Conservation (phyloP, 2,888 invertebrate genomes). For the Coecobrya sp. region DNA sequence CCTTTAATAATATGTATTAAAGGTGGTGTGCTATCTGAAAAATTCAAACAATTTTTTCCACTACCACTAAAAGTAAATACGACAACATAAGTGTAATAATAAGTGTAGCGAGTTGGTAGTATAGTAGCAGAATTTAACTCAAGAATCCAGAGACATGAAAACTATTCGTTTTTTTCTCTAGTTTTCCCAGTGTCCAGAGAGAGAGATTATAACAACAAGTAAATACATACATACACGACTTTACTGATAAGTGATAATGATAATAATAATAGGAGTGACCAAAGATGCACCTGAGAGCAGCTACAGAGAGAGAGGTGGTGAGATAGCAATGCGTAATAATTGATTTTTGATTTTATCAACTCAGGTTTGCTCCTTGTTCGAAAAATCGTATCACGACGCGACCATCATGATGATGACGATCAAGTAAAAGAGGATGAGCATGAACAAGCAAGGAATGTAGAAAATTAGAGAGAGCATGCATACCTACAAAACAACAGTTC, state of each 20-base stretch:
- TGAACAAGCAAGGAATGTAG: constrained; percentile 55
- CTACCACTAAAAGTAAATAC: not conserved
- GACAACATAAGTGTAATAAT: not conserved
- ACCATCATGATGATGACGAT: too few relatives aligned
- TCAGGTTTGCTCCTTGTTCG: constrained; percentile 63
- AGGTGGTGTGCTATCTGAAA: constrained; percentile 3
- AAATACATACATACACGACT: not conserved
- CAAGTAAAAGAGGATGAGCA: not conserved
- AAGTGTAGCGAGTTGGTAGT: not conserved
- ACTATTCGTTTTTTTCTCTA: not conserved
- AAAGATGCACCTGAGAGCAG: constrained; percentile 7
- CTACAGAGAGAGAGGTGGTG: constrained; percentile 36
- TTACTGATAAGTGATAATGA: constrained; percentile 28
- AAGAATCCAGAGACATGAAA: not conserved
- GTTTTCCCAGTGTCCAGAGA: not conserved
- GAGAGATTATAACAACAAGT: not conserved
- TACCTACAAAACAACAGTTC: constrained; percentile 34
- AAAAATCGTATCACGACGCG: constrained; percentile 23
- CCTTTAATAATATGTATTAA: not conserved
- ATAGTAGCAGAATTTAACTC: not conserved
- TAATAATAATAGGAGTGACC: constrained; percentile 26
- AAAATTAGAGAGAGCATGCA: constrained; percentile 44
- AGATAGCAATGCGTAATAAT: constrained; percentile 70
- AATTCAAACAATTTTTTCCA: constrained; percentile 40
- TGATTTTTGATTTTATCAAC: constrained; percentile 77